These are phyloP conservation scores for Julus scanicus DNA, from an alignment of 2,888 invertebrate genomes.

Conservation along the genomic window DNA sequence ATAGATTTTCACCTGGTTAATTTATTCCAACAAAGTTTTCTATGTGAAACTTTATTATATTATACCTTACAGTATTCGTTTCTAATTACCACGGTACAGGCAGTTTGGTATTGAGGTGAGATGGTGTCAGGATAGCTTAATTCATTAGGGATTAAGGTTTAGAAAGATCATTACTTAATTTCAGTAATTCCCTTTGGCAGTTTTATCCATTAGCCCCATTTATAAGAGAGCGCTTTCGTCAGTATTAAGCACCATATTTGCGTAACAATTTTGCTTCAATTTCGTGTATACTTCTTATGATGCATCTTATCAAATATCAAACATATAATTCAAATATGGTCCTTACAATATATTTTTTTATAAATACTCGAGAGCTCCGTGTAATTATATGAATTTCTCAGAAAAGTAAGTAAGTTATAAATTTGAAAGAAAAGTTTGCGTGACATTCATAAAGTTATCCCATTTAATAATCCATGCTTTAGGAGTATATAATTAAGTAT, in stretches of 20 bases:
- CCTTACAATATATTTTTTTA: too few species aligned
- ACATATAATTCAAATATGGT: too few species aligned
- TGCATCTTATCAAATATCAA: too few species aligned
- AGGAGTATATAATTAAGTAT: too few species aligned
- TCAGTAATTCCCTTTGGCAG: conserved; percentile 6
- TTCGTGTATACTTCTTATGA: background rate
- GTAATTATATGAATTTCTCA: too few species aligned
- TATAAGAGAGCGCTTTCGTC: background rate
- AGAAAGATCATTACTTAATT: background rate
- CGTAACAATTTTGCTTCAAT: background rate
- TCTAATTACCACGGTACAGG: background rate
- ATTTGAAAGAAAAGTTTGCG: too few species aligned
- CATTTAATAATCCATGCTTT: too few species aligned
- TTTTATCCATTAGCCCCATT: conserved; percentile 3
- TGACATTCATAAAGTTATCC: too few species aligned
- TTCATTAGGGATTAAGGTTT: background rate
- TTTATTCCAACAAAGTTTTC: background rate
- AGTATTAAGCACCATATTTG: background rate
- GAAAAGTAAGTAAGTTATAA: too few species aligned
- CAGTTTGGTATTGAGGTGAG: background rate
- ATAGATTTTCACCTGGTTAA: background rate
- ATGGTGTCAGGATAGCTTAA: background rate
- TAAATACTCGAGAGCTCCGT: too few species aligned
- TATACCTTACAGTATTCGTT: background rate
- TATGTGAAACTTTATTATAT: background rate